Evolutionary conservation across 2,797 vertebrate genomes (phyloP), one percentile per base, ranked within the genome.

Genomic region (Falco novaeseelandiae): DNA sequence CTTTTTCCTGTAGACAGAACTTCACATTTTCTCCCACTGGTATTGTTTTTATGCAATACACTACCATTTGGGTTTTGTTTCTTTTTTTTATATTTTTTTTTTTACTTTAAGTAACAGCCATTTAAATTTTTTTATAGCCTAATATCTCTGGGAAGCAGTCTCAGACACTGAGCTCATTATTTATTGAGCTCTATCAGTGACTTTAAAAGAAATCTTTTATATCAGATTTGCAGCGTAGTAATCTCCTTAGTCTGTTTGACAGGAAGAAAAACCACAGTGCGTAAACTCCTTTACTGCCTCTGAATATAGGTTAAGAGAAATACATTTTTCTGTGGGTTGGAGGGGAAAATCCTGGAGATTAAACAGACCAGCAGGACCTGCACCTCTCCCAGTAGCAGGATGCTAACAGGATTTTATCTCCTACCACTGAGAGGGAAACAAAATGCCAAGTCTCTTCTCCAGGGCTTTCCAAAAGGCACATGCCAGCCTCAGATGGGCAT

Each of bases 161-260:
- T 30, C 18, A 34, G 83, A 54, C 88, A 67, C 76, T 9, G 58
- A 84, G 30, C 72, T 92, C 49, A 15, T 83, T 32, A 70, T 84
- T 85, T 73, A 76, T 79, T 30, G 67, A 93, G 77, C 59, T 77
- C 76, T 16, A 65, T 87, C 92, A 36, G 36, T 30, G 74, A 61
- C 94, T 93, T 90, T 52, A 72, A 87, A 83, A 92, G 94, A 89
- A 95, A 95, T 87, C 90, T 95, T 81, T 74, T 27, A 66, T 42
- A 76, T 86, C 48, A 73, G 93, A 63, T 90, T 89, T 93, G 82
- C 85, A 84, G 90, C 0, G 2, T 8, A 49, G 61, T 70, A 73
- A 91, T 69, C 81, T 92, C 72, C 89, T 91, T 34, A 54, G 65
- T 21, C 40, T 32, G 51, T 46, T 8, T 18, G 86, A 72, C 52